Conservation (phyloP, 1,140 invertebrate genomes). For the Diabrotica undecimpunctata region DNA sequence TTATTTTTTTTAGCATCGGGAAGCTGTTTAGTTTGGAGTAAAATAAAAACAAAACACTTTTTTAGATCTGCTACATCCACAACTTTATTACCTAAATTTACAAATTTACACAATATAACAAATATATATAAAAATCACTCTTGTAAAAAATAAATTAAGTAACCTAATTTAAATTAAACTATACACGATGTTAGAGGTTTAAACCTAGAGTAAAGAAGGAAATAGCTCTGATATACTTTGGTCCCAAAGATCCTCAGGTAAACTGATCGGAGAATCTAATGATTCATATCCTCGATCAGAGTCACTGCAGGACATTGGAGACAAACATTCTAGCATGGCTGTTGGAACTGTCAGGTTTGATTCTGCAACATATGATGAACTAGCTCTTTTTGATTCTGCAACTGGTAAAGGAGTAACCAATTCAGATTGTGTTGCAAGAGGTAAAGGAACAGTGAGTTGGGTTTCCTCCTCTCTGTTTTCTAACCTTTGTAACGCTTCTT, state of each 20-base stretch:
- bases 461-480: neutral
- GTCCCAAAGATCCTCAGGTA: conserved; percentile 36
- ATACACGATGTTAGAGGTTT: neutral
- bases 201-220: neutral
- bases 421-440: neutral
- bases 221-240: conserved; percentile 2
- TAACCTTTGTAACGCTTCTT: conserved; percentile 37
- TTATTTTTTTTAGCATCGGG: too few species aligned
- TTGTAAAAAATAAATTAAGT: neutral
- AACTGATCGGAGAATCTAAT: conserved; percentile 39
- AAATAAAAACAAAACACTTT: too few species aligned
- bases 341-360: conserved; percentile 1
- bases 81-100: conserved; percentile 12
- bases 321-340: conserved; percentile 6
- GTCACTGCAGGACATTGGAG: conserved; percentile 26
- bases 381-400: conserved; percentile 8
- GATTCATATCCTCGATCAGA: conserved; percentile 47
- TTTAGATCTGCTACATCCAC: neutral
- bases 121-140: conserved; percentile 17
- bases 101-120: conserved; percentile 2
- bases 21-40: too few species aligned
- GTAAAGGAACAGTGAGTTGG: conserved; percentile 6
- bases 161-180: neutral
- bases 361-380: neutral
- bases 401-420: neutral